Conservation (phyloP, 2,113 vertebrate genomes). For the Monopterus albus region DNA sequence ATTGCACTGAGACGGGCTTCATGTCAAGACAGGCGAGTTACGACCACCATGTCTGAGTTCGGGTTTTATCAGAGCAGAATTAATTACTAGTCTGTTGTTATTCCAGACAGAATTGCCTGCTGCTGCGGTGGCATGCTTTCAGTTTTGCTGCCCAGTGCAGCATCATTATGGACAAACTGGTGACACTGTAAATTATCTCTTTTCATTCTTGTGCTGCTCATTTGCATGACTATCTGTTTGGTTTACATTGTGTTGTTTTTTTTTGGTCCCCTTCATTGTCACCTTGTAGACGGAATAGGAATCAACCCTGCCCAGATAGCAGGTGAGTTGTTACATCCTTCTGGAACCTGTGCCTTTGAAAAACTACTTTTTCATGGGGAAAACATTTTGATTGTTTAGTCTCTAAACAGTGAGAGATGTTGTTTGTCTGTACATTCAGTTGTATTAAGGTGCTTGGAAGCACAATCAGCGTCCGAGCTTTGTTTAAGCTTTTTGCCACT, state of each 20-base stretch:
- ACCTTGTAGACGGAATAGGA: constrained; percentile 81
- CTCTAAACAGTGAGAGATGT: too few relatives aligned
- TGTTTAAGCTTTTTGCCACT: too few relatives aligned
- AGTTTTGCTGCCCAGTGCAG: constrained; percentile 3
- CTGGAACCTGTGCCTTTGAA: not conserved
- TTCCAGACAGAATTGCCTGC: constrained; percentile 19
- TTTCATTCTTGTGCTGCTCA: not conserved
- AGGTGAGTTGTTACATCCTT: constrained; percentile 71
- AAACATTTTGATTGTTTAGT: not conserved
- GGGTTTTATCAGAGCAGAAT: constrained; percentile 11
- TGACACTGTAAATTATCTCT: constrained; percentile 9
- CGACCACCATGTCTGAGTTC: not conserved
- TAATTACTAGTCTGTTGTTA: constrained; percentile 6
- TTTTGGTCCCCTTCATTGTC: too few relatives aligned
- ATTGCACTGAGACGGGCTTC: constrained; percentile 1
- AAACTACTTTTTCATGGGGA: not conserved
- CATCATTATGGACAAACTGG: constrained; percentile 11
- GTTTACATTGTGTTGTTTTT: constrained; percentile 13
- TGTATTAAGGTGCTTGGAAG: not conserved
- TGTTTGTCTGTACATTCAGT: not conserved
- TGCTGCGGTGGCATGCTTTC: not conserved
- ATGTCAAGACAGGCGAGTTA: constrained; percentile 1
- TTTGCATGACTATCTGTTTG: constrained; percentile 10
- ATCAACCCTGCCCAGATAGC: constrained; percentile 85
- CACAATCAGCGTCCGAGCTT: not conserved